Evolutionary conservation across 2,888 invertebrate species (phyloP), one percentile per base, ranked within the genome.

Genomic region (Carterocephalus palaemon): DNA sequence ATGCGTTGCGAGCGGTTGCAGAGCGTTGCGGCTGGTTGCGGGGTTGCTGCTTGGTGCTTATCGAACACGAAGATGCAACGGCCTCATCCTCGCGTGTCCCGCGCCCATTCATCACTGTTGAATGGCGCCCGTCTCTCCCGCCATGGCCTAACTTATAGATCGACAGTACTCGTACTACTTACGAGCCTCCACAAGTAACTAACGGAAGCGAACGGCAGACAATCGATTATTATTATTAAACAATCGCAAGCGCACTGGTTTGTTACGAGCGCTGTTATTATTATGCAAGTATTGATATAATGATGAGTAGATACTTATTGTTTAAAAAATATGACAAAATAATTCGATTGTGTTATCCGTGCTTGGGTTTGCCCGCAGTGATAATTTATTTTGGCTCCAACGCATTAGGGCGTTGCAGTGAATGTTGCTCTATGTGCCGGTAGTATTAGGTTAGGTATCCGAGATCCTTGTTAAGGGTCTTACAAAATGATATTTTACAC

Each of bases 141-240:
- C 20, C 24, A 34, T 26, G 19, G 20, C 42, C 16, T 24, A 33
- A 41, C 19, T 12, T 20, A 34, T 34, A 15, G 9, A 19, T 20
- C 26, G 12, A 37, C 7, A 34, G 28, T 34, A 16, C 23, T 20
- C 9, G 26, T 20, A 10, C 20, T 13, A 41, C 17, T 41, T 42
- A 26, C 34, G 34, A 13, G 26, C n/a, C n/a, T n/a, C n/a, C 22
- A 24, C 26, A 8, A 19, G 7, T 16, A n/a, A 19, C 46, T 46
- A 40, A 20, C 48, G 46, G 49, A 48, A 38, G 47, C 50, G 47
- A 46, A 47, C 49, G 24, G 26, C 32, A 39, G 46, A 57, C 58
- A 54, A 56, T 58, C 28, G 34, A 24, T 37, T 42, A 38, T 38
- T 42, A 38, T 38, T 53, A 46, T 51, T 45, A 62, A 59, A 61